Base-by-base conservation (phyloP, 37 sponge, comb jelly and placozoan species). In the Petrosia ficiformis region DNA sequence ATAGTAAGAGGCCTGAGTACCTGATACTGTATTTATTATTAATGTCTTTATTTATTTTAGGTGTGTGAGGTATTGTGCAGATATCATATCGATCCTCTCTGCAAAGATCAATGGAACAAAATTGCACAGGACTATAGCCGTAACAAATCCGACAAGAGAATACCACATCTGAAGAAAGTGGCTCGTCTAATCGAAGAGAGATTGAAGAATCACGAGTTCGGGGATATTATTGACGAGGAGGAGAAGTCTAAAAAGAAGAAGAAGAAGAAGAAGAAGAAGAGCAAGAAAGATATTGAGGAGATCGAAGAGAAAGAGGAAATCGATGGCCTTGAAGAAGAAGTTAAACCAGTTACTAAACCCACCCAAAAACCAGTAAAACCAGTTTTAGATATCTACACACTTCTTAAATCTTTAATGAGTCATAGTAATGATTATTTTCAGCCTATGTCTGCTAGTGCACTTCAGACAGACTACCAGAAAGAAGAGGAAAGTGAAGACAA, bases 1-100 rank as follows among this genome's bases (percentile, higher is more conserved):
- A n/a, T n/a, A n/a, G n/a, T n/a, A n/a, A n/a, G n/a, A n/a, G n/a
- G n/a, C n/a, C n/a, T n/a, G n/a, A n/a, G n/a, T n/a, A n/a, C n/a
- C n/a, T n/a, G n/a, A n/a, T n/a, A n/a, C n/a, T n/a, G n/a, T n/a
- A n/a, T n/a, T n/a, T n/a, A n/a, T n/a, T n/a, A n/a, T n/a, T n/a
- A n/a, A n/a, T n/a, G n/a, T n/a, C n/a, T n/a, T 48, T 48, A 19
- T 14, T 14, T 48, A 19, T 48, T 48, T 48, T 48, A 61, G 63
- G n/a, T 61, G 5, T 61, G 63, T 61, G 5, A 30, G 16, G 5
- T 33, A 19, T 30, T 68, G 37, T 68, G 42, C 34, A 4, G 24
- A 6, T 68, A 68, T 39, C 32, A 6, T 4, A 73, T 86, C 54
- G 83, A 90, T 44, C 79, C 87, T 11, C 43, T 71, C 19, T 35